These are phyloP conservation scores for Drosophila subobscura DNA, from an alignment of 1,140 invertebrate species.

Conservation along the genomic window DNA sequence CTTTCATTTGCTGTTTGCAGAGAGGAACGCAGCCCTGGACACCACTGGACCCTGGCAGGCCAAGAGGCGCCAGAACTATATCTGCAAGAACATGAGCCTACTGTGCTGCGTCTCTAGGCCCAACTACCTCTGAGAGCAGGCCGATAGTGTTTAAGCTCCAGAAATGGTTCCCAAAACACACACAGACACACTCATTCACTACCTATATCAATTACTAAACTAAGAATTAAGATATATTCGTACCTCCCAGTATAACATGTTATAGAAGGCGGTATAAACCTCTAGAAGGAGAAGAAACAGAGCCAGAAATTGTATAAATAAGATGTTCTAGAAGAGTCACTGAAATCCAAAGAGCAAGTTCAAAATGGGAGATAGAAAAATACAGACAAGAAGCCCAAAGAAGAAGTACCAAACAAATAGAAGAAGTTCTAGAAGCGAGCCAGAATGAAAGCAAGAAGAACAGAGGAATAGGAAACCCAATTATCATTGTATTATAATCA, in stretches of 20 bases:
- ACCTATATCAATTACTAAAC: conserved; percentile 76
- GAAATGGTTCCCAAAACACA: conserved; percentile 1
- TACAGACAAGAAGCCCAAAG: conserved; percentile 42
- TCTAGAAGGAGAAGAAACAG: no score
- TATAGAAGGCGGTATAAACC: no score
- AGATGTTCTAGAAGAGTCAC: no score
- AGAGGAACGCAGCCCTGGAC: conserved; percentile 85
- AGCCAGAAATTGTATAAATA: no score
- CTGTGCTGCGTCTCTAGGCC: conserved; percentile 87
- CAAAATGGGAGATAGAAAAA: no score
- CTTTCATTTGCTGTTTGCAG: conserved; percentile 70
- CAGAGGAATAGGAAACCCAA: conserved; percentile 48
- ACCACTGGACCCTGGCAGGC: conserved; percentile 86
- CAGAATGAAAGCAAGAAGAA: conserved; percentile 5
- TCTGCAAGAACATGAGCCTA: conserved; percentile 88
- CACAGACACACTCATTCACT: conserved; percentile 43
- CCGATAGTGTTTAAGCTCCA: conserved; percentile 62
- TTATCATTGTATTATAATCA: conserved; percentile 63
- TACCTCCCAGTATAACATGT: no score
- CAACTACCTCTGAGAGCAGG: conserved; percentile 86
- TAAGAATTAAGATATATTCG: no score
- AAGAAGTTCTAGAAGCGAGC: conserved; percentile 23
- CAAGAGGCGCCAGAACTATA: conserved; percentile 86
- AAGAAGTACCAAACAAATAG: conserved; percentile 27
- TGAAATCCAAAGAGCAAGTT: no score